Evolutionary conservation across 2,113 vertebrate genomes (phyloP).

Genomic region (Ophiodon elongatus): DNA sequence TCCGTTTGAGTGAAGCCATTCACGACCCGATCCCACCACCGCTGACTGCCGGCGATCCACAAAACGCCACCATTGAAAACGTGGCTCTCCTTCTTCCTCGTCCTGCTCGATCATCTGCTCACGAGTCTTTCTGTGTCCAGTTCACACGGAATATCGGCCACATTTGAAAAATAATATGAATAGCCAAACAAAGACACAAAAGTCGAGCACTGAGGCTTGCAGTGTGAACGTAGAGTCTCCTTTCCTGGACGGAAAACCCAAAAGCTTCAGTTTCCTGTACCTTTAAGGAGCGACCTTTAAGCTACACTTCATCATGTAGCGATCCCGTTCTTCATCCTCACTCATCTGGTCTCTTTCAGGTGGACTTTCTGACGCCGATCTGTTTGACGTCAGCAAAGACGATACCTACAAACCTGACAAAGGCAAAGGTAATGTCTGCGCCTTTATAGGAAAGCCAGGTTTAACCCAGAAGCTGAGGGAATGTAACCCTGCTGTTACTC

Average conservation of each 20-base stretch:
- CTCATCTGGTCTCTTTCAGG: conserved; percentile 46
- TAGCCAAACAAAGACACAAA: not conserved
- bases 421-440: conserved; percentile 84
- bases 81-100: too few species aligned
- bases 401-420: conserved; percentile 88
- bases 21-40: too few species aligned
- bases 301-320: not conserved
- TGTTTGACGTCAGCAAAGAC: conserved; percentile 70
- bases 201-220: too few species aligned
- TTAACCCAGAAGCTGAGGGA: not conserved
- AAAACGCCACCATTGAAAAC: not conserved
- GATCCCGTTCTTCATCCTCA: not conserved
- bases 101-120: not conserved
- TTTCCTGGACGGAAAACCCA: too few species aligned
- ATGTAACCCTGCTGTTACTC: not conserved
- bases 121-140: not conserved
- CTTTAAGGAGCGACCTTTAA: not conserved
- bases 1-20: too few species aligned
- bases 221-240: too few species aligned
- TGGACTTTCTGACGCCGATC: conserved; percentile 85
- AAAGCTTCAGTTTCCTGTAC: not conserved
- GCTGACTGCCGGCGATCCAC: too few species aligned
- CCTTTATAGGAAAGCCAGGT: not conserved
- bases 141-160: not conserved
- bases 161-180: too few species aligned